Evolutionary conservation across 2,888 invertebrate genomes (phyloP), one percentile per base, ranked within the genome.

Genomic region (Parnassius glacialis): DNA sequence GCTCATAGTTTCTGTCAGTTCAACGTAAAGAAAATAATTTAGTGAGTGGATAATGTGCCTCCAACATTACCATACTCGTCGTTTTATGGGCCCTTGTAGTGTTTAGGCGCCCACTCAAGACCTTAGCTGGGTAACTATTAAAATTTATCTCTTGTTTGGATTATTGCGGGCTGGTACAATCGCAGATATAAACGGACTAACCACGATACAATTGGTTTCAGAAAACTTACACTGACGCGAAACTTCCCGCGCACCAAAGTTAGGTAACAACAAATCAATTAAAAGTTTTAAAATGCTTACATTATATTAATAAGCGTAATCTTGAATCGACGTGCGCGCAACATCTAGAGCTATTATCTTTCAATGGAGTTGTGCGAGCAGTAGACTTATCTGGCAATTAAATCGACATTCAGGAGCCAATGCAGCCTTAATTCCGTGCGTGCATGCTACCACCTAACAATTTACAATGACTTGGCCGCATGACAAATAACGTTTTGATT

Each of bases 401-500:
- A 89, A 91, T 91, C 90, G 85, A 89, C 90, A 90, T 90, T 89
- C 90, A 87, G 90, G 85, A 90, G 90, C 85, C 87, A 79, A 83
- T 83, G 83, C 76, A 81, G 83, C 80, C 85, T 85, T 86, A 84
- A 88, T 87, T 86, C 87, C 75, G 78, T 80, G 80, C 83, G 79
- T 79, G 81, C 83, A 64, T 67, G 70, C 68, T 83, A 84, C 86
- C 83, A 83, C 81, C 85, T 85, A 85, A 85, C 85, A 79, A 80
- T 81, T 77, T 78, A 88, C 90, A 88, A 88, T 89, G 88, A 84
- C 85, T 86, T 81, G 85, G 83, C 84, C 87, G 80, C 77, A 88
- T 90, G 89, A 90, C 90, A 90, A 90, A 90, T 87, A 90, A 89
- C 85, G 80, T 88, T 90, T 87, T 91, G 89, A 90, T 90, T 90